Conservation (phyloP, 2,797 vertebrate species). For the Leptodactylus fallax region DNA sequence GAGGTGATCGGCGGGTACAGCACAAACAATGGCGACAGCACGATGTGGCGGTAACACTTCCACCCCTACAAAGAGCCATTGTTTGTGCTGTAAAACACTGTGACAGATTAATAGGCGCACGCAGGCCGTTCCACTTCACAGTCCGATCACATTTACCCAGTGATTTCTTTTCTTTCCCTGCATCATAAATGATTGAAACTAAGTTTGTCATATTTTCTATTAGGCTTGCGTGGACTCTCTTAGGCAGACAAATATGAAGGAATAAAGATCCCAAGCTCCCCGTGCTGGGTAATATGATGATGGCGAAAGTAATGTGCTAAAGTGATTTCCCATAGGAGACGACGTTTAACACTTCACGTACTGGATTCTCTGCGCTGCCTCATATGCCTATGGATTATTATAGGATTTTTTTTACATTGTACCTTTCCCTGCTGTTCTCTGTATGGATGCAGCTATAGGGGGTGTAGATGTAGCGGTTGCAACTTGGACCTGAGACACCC, state of each 20-base stretch:
- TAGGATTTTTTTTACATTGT: background rate
- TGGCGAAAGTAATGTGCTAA: background rate
- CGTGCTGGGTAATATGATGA: constrained; percentile 15
- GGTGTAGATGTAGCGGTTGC: too few species aligned
- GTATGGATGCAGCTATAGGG: background rate
- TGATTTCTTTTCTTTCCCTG: constrained; percentile 27
- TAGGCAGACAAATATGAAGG: background rate
- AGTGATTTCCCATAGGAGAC: constrained; percentile 16
- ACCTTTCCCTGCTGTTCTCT: background rate
- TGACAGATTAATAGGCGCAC: constrained; percentile 32
- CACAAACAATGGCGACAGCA: background rate
- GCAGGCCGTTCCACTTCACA: constrained; percentile 27
- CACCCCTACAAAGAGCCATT: constrained; percentile 27
- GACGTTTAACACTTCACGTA: background rate
- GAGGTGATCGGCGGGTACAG: background rate
- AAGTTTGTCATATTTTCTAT: constrained; percentile 59
- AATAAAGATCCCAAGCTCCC: constrained; percentile 14
- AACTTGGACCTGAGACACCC: too few species aligned
- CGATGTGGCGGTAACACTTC: background rate
- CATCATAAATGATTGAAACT: constrained; percentile 59
- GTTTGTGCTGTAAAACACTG: constrained; percentile 3
- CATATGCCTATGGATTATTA: background rate
- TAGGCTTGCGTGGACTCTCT: constrained; percentile 27
- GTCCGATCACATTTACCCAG: constrained; percentile 43
- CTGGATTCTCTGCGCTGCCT: background rate